phyloP scores from a whole-genome alignment of 2,113 vertebrate species.

The Ochotona princeps region DNA sequence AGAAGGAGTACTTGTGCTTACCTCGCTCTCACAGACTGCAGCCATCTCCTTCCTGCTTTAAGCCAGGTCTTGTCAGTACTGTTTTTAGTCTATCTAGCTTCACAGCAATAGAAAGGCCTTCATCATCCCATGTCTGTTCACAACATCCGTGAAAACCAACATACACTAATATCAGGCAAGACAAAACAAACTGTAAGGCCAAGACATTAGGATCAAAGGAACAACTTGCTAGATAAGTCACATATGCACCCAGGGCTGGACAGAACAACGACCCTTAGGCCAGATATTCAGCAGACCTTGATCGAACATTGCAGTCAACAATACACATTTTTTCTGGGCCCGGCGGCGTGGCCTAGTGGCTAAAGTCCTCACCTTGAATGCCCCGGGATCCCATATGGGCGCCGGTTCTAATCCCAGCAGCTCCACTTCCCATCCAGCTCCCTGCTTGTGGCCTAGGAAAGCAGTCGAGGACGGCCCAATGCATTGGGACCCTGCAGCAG shows the following conservation, averaged over 20 bases:
- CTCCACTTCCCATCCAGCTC: no score
- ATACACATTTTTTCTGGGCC: neutral
- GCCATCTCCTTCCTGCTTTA: neutral
- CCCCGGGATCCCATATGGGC: no score
- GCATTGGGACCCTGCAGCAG: no score
- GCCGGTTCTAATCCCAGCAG: no score
- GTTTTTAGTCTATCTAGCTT: neutral
- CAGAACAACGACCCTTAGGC: neutral
- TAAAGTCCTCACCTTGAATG: no score
- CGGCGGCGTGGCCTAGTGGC: no score
- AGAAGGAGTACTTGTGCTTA: neutral
- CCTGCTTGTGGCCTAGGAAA: no score
- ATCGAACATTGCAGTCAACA: neutral
- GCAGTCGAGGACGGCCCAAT: no score
- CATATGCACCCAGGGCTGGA: neutral
- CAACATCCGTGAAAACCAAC: neutral
- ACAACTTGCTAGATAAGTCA: neutral
- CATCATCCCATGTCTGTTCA: neutral
- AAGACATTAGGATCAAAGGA: neutral
- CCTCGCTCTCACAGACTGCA: neutral
- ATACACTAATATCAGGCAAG: neutral
- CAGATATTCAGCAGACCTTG: neutral
- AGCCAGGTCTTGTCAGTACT: neutral
- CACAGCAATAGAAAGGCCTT: neutral
- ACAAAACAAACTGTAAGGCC: neutral